Percentiles rank a stretch among this genome's conserved stretches.
Evolutionary conservation across 1,140 invertebrate species (phyloP).

Genomic region (Hylyphantes graminicola): DNA sequence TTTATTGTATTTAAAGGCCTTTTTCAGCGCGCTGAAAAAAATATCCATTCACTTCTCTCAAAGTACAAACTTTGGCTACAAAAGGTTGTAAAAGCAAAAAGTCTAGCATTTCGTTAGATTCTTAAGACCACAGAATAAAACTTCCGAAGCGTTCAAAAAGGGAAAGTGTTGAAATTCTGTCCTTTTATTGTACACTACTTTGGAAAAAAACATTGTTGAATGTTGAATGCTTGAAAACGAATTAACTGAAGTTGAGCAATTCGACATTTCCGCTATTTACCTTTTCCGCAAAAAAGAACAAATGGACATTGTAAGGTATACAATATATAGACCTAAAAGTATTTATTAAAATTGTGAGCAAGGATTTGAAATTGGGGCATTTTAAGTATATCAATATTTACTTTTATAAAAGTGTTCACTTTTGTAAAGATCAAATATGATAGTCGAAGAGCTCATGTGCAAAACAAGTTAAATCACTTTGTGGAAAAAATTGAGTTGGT

Average conservation of each 20-base stretch:
- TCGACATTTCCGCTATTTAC: background rate
- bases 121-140: conserved; percentile 2
- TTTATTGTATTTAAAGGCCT: background rate
- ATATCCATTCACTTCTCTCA: background rate
- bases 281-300: no score
- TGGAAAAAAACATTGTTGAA: conserved; percentile 18
- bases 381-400: no score
- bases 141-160: conserved; percentile 20
- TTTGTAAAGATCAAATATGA: no score
- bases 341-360: no score
- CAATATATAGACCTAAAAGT: no score
- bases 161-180: conserved; percentile 18
- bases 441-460: no score
- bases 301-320: no score
- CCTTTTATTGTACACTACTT: conserved; percentile 4
- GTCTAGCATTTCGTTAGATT: conserved; percentile 12
- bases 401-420: no score
- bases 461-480: no score
- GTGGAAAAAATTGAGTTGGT: no score
- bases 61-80: conserved; percentile 4
- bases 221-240: background rate
- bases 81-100: conserved; percentile 3
- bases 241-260: conserved; percentile 23
- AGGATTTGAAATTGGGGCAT: no score
- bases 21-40: conserved; percentile 1